phyloP scores from a whole-genome alignment of 2,113 vertebrate species.

The Hylia prasina region DNA sequence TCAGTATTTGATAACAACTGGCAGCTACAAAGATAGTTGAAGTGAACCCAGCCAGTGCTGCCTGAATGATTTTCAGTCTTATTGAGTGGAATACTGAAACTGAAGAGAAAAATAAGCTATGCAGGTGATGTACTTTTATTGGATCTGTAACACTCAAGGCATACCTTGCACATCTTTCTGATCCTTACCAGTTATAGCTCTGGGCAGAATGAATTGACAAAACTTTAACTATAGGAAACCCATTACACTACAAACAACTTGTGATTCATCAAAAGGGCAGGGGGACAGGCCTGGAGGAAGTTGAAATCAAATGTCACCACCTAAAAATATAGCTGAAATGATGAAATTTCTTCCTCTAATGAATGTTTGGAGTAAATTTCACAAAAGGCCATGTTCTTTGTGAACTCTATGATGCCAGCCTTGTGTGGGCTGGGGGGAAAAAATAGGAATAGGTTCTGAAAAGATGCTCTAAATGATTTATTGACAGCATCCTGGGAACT shows the following conservation, averaged over 20 bases:
- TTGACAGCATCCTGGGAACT: conserved; percentile 11
- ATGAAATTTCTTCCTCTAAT: conserved; percentile 20
- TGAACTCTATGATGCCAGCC: background rate
- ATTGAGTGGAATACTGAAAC: background rate
- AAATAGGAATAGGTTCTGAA: background rate
- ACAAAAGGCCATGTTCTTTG: background rate
- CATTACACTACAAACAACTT: background rate
- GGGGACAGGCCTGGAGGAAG: conserved; percentile 2
- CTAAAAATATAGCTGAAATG: conserved; percentile 51
- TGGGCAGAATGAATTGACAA: background rate
- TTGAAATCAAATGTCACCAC: conserved; percentile 33
- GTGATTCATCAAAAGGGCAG: conserved; percentile 45
- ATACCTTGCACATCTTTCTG: background rate
- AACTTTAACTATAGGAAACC: background rate
- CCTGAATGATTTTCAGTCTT: background rate
- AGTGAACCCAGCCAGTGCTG: background rate
- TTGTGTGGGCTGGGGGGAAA: conserved; percentile 5
- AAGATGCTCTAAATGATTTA: conserved; percentile 19
- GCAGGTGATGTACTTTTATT: background rate
- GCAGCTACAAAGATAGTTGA: background rate
- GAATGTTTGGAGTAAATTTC: conserved; percentile 11
- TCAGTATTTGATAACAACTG: background rate
- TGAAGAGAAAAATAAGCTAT: background rate
- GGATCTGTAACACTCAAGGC: background rate
- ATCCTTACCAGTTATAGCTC: background rate